A percentile compares a stretch with the other conserved stretches of the same genome.
phyloP scores from a whole-genome alignment of 2,888 invertebrate genomes.

The Melitaea athalia region DNA sequence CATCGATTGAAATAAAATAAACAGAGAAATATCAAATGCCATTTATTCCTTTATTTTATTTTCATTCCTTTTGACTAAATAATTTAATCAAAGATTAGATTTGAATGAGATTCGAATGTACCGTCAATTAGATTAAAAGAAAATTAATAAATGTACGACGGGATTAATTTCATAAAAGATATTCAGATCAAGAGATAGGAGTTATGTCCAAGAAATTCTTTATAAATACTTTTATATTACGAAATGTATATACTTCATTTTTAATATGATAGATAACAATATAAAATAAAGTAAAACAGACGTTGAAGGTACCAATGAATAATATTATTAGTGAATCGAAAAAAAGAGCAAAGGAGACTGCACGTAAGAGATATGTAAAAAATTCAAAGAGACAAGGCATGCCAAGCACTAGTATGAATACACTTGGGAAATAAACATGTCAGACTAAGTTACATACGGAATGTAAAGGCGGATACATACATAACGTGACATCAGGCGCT shows the following conservation, averaged over 20 bases:
- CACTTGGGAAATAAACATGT: constrained; percentile 64
- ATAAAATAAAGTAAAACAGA: not conserved
- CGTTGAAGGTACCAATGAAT: constrained; percentile 13
- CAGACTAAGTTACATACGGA: constrained; percentile 47
- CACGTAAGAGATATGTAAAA: constrained; percentile 37
- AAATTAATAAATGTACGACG: not conserved
- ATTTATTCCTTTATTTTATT: not conserved
- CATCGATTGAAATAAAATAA: too few relatives aligned
- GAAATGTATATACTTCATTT: not conserved
- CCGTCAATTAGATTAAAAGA: not conserved
- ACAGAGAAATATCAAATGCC: too few relatives aligned
- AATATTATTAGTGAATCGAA: constrained; percentile 24
- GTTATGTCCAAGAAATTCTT: not conserved
- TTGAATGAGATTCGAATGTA: too few relatives aligned
- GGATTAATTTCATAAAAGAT: too few relatives aligned
- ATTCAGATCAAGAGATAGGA: too few relatives aligned
- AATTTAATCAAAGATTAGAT: too few relatives aligned
- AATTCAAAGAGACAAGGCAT: constrained; percentile 55
- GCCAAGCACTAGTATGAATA: constrained; percentile 48
- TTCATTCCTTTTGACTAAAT: not conserved
- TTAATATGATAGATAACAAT: not conserved
- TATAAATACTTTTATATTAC: not conserved
- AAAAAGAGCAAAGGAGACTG: constrained; percentile 28
- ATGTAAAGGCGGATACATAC: constrained; percentile 43
- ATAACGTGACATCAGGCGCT: constrained; percentile 19